Evolutionary conservation across 2,888 invertebrate genomes (phyloP).

Genomic region (Dicyrtomina minuta): DNA sequence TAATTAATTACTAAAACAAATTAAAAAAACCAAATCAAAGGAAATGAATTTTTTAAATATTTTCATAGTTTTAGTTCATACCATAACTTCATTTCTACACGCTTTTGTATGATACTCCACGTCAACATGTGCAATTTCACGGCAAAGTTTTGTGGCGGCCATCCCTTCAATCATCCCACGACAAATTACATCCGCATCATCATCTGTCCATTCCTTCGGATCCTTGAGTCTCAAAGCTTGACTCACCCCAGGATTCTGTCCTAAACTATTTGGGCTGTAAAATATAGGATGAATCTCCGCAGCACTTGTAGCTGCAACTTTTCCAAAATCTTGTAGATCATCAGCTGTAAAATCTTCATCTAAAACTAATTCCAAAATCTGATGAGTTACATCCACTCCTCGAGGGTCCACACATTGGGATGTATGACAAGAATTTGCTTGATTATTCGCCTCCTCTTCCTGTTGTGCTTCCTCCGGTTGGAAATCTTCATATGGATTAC

Average conservation of each 20-base stretch:
- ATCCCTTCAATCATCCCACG: constrained; percentile 51
- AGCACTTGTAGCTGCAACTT: constrained; percentile 21
- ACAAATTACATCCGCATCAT: constrained; percentile 52
- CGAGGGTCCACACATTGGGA: constrained; percentile 50
- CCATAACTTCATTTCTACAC: constrained; percentile 51
- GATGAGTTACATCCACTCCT: constrained; percentile 50
- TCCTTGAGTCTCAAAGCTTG: constrained; percentile 27
- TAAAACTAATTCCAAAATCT: constrained; percentile 47
- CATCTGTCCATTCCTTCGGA: constrained; percentile 44
- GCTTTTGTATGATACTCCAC: constrained; percentile 47
- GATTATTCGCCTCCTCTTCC: too few species aligned
- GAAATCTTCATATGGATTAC: constrained; percentile 50
- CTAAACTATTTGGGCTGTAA: constrained; percentile 27
- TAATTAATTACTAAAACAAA: too few species aligned
- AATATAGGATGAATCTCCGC: constrained; percentile 46
- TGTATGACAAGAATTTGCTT: too few species aligned
- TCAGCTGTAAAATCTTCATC: constrained; percentile 51
- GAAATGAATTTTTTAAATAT: not conserved
- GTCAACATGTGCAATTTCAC: constrained; percentile 50
- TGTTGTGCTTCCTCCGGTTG: constrained; percentile 44
- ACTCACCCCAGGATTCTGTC: constrained; percentile 26
- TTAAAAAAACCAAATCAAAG: not conserved
- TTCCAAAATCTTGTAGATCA: constrained; percentile 45
- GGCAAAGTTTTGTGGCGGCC: constrained; percentile 50
- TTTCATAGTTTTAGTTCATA: constrained; percentile 23